These are phyloP conservation scores for Hyperopisus bebe DNA, from an alignment of 2,113 vertebrate species.

Conservation along the genomic window DNA sequence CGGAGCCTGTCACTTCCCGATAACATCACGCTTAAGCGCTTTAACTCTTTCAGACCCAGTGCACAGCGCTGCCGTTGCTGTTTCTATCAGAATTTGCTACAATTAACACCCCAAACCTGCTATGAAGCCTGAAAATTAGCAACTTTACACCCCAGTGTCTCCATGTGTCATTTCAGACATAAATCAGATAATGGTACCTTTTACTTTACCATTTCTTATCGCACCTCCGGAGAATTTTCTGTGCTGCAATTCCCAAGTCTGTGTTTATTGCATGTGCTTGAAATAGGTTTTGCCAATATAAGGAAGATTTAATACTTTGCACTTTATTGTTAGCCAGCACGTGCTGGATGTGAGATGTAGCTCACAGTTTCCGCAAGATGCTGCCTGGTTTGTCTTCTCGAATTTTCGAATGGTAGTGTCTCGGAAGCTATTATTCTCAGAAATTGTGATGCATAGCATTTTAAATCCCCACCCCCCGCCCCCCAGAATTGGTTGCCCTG, in stretches of 20 bases:
- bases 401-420: background rate
- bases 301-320: background rate
- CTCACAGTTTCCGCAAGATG: background rate
- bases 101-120: background rate
- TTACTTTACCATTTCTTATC: background rate
- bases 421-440: background rate
- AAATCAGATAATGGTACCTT: background rate
- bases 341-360: background rate
- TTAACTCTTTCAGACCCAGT: background rate
- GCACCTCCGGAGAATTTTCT: background rate
- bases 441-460: conserved; percentile 5
- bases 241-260: background rate
- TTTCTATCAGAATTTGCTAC: background rate
- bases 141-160: background rate
- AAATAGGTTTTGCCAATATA: background rate
- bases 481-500: background rate
- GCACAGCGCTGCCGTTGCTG: background rate
- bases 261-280: background rate
- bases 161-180: background rate
- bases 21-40: background rate
- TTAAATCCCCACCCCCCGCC: background rate
- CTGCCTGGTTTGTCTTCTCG: background rate
- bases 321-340: background rate
- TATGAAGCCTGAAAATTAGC: background rate
- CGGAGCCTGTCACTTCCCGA: background rate